A percentile compares a stretch with the other conserved stretches of the same genome.
phyloP scores from a whole-genome alignment of 2,797 vertebrate species.

The Tapirus indicus region DNA sequence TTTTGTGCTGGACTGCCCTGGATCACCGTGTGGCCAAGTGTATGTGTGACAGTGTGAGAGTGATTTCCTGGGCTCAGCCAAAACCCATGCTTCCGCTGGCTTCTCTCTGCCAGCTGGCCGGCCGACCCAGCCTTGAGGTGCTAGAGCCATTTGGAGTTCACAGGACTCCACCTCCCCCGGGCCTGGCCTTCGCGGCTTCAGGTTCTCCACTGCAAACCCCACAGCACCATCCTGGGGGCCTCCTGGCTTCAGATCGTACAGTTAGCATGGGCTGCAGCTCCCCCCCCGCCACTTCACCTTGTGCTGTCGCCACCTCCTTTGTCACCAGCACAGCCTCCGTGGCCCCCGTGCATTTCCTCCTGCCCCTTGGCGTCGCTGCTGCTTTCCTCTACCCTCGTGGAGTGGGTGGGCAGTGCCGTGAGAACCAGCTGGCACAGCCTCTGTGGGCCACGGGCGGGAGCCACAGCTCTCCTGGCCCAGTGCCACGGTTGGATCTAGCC shows the following conservation, averaged over 20 bases:
- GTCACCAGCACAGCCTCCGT: neutral
- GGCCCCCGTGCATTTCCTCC: neutral
- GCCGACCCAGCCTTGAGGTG: neutral
- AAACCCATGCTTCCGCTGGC: neutral
- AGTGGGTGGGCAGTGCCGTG: neutral
- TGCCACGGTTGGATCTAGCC: neutral
- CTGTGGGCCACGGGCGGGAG: neutral
- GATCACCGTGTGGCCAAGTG: neutral
- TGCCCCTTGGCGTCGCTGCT: neutral
- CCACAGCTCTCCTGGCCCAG: neutral
- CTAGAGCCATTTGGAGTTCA: neutral
- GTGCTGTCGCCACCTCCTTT: neutral
- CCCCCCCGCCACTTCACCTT: neutral
- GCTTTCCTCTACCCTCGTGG: neutral
- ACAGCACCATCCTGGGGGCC: neutral
- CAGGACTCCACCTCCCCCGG: neutral
- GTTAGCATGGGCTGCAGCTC: neutral
- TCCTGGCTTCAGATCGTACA: fast-evolving
- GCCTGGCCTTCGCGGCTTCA: neutral
- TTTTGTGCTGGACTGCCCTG: neutral
- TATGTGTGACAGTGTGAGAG: neutral
- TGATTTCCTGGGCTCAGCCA: slow-evolving; percentile 28
- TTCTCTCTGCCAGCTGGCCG: neutral
- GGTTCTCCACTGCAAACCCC: neutral
- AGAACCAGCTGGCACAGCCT: neutral